Percentiles rank a stretch among this genome's conserved stretches.
Evolutionary conservation across 2,113 vertebrate genomes (phyloP).

Genomic region (Lanius ludovicianus): DNA sequence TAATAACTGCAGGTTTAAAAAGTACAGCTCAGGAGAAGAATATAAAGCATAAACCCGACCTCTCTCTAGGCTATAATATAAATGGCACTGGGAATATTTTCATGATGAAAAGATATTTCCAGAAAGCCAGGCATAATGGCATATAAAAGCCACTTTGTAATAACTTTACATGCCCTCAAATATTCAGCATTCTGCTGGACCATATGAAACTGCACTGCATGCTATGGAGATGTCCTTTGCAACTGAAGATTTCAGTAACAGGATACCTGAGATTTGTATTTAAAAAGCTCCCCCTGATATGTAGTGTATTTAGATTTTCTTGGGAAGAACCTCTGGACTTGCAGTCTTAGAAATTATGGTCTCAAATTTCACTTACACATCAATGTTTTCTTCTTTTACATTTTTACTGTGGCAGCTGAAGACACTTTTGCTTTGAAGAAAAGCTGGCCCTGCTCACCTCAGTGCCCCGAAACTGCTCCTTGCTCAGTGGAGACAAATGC

Average conservation of each 20-base stretch:
- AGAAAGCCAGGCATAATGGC: slow-evolving; percentile 5
- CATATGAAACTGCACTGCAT: not conserved
- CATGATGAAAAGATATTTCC: not conserved
- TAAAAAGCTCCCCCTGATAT: not conserved
- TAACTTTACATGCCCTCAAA: not conserved
- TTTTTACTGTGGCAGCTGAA: not conserved
- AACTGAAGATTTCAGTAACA: not conserved
- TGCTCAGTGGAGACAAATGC: not conserved
- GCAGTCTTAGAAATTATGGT: not conserved
- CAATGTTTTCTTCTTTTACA: not conserved
- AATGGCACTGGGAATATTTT: not conserved
- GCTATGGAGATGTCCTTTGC: not conserved
- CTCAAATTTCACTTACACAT: not conserved
- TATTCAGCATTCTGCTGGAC: not conserved
- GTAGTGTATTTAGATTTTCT: not conserved
- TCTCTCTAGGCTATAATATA: not conserved
- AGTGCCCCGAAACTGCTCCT: not conserved
- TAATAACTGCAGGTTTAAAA: not conserved
- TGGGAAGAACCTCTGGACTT: not conserved
- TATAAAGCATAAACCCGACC: not conserved
- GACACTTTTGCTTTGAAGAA: not conserved
- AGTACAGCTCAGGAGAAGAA: not conserved
- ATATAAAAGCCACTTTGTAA: slow-evolving; percentile 2
- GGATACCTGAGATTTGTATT: not conserved
- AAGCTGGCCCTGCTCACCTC: not conserved